phyloP scores from a whole-genome alignment of 2,888 invertebrate species.

The Euzophera pinguis region DNA sequence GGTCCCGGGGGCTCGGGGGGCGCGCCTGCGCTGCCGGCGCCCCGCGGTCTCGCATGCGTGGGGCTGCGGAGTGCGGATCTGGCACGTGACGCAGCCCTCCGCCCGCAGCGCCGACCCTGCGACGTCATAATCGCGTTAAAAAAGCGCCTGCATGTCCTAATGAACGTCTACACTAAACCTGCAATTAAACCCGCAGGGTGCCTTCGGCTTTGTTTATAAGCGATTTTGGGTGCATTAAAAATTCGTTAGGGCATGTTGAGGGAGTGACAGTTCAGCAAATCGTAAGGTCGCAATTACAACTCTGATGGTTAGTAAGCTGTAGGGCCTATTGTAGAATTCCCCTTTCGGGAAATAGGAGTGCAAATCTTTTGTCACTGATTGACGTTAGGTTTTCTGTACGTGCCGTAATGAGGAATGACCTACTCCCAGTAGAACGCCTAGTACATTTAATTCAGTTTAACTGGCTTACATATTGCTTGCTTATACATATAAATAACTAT shows the following conservation, averaged over 20 bases:
- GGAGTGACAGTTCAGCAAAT: slow-evolving; percentile 60
- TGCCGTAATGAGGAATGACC: slow-evolving; percentile 43
- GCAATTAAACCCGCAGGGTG: slow-evolving; percentile 63
- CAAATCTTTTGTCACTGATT: slow-evolving; percentile 54
- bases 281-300: slow-evolving; percentile 67
- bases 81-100: slow-evolving; percentile 79
- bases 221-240: slow-evolving; percentile 62
- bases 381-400: slow-evolving; percentile 33
- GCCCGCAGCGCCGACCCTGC: slow-evolving; percentile 67
- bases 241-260: slow-evolving; percentile 55
- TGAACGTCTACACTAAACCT: slow-evolving; percentile 70
- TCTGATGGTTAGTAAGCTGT: slow-evolving; percentile 39
- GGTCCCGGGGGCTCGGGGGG: slow-evolving; percentile 58
- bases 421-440: slow-evolving; percentile 19
- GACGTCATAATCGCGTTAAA: slow-evolving; percentile 76
- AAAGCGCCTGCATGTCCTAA: slow-evolving; percentile 75
- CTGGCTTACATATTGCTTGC: no score
- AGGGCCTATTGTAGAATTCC: slow-evolving; percentile 42
- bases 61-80: slow-evolving; percentile 77
- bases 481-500: no score
- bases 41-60: slow-evolving; percentile 79
- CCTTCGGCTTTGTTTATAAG: slow-evolving; percentile 59
- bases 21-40: slow-evolving; percentile 70
- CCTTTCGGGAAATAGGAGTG: slow-evolving; percentile 44
- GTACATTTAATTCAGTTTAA: no score